Evolutionary conservation across 2,888 invertebrate genomes (phyloP), one percentile per base, ranked within the genome.

Genomic region (Pyrocoelia pectoralis): DNA sequence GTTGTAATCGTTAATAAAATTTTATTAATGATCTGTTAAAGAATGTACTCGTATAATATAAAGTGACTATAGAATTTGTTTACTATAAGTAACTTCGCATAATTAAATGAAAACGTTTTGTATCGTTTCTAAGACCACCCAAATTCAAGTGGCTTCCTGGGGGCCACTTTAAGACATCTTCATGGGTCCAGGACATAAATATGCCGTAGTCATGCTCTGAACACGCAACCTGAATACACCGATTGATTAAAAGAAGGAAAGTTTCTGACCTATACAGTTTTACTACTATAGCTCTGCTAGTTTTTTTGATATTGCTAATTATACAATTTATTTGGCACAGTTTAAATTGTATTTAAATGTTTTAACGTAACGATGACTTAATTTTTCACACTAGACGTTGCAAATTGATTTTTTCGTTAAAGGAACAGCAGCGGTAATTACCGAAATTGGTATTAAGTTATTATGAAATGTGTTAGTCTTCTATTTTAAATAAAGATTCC

Each of bases 101-200:
- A 76, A 76, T 75, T 67, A 66, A 62, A 62, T 71, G 75, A 74
- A 74, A 74, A 74, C 70, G 72, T 74, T 46, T 74, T 73, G 74
- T 74, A 72, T 66, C 67, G 67, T 65, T 62, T 74, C 74, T 73
- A 74, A 74, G 76, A 76, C 76, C 76, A 76, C 76, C 76, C 76
- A 76, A 75, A 76, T 75, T 72, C 74, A 72, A 72, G 74, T 73
- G 71, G 79, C 78, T 76, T 79, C 77, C 79, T 78, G 79, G 80
- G 80, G 77, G 80, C 79, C 79, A 77, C 76, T 73, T 77, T 76
- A 76, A 78, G 74, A 74, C 76, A 74, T 74, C 72, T 72, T 80
- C 80, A 79, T 79, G 70, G 77, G 78, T 70, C 77, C 76, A 72
- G 76, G 74, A 76, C 77, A 78, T 79, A 79, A 78, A 79, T 79